phyloP scores from a whole-genome alignment of 2,888 invertebrate species.

The Ornithoptera alexandrae region DNA sequence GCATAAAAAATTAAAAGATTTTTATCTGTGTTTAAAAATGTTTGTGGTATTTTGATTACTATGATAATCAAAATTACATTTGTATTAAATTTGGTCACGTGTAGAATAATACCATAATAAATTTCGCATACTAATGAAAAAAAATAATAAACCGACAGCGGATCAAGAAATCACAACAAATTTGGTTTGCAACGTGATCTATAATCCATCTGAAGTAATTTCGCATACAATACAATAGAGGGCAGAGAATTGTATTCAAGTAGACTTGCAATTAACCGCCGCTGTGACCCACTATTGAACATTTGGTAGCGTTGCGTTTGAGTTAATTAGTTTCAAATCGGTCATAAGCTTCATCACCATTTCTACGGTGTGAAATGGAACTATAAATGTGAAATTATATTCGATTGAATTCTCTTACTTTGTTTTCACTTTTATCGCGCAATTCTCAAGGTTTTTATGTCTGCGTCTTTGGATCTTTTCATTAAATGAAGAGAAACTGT shows the following conservation, averaged over 20 bases:
- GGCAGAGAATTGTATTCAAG: constrained; percentile 59
- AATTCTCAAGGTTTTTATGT: constrained; percentile 1
- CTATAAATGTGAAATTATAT: constrained; percentile 16
- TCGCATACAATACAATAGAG: constrained; percentile 59
- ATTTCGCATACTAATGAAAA: constrained; percentile 24
- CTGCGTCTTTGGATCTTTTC: neutral
- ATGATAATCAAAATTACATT: neutral
- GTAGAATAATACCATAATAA: constrained; percentile 18
- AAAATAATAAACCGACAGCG: constrained; percentile 18
- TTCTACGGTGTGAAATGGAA: constrained; percentile 40
- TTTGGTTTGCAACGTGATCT: constrained; percentile 20
- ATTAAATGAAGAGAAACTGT: neutral
- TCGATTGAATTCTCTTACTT: constrained; percentile 56
- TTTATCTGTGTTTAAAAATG: too few relatives aligned
- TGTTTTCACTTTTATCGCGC: constrained; percentile 7
- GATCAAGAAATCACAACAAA: constrained; percentile 25
- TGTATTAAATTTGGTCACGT: constrained; percentile 22
- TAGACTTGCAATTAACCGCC: constrained; percentile 74
- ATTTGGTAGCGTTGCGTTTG: constrained; percentile 48
- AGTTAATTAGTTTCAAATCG: constrained; percentile 67
- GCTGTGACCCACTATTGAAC: constrained; percentile 65
- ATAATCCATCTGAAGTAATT: constrained; percentile 40
- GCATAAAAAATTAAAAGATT: too few relatives aligned
- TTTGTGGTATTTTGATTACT: neutral
- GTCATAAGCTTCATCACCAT: constrained; percentile 48